A percentile compares a stretch with the other conserved stretches of the same genome.
phyloP scores from a whole-genome alignment of 2,797 vertebrate species.

The Rhabdomys pumilio region DNA sequence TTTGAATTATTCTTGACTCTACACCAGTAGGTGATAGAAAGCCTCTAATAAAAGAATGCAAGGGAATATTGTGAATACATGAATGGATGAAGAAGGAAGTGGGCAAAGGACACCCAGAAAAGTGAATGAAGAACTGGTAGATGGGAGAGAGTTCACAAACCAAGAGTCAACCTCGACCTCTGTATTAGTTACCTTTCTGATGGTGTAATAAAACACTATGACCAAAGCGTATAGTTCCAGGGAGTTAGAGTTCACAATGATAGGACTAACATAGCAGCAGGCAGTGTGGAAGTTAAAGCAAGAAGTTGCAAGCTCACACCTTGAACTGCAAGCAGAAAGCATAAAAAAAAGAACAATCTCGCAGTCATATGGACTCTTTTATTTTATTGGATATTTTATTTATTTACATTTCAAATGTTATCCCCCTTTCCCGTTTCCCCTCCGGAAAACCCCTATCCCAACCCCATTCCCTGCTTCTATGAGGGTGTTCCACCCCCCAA shows the following conservation, averaged over 20 bases:
- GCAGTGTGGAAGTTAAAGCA: neutral
- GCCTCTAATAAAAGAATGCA: neutral
- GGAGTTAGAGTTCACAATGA: neutral
- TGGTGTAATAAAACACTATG: neutral
- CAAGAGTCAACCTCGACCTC: neutral
- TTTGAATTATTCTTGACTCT: constrained; percentile 65
- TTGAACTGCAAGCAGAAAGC: neutral
- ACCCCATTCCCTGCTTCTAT: too few relatives aligned
- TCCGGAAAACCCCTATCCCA: too few relatives aligned
- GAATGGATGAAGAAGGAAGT: neutral
- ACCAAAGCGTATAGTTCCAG: neutral
- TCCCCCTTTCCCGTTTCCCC: too few relatives aligned
- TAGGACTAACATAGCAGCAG: neutral
- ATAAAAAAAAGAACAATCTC: neutral
- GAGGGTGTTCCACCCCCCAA: too few relatives aligned
- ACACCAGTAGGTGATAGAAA: neutral
- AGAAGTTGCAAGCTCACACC: neutral
- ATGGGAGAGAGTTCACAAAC: neutral
- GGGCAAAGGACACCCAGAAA: neutral
- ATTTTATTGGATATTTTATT: too few relatives aligned
- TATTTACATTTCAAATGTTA: too few relatives aligned
- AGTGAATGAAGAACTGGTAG: neutral
- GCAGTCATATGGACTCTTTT: neutral
- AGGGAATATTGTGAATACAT: neutral
- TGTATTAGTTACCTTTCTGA: neutral